Base-by-base conservation (phyloP, 2,888 invertebrate genomes). In the Epirrita christyi region DNA sequence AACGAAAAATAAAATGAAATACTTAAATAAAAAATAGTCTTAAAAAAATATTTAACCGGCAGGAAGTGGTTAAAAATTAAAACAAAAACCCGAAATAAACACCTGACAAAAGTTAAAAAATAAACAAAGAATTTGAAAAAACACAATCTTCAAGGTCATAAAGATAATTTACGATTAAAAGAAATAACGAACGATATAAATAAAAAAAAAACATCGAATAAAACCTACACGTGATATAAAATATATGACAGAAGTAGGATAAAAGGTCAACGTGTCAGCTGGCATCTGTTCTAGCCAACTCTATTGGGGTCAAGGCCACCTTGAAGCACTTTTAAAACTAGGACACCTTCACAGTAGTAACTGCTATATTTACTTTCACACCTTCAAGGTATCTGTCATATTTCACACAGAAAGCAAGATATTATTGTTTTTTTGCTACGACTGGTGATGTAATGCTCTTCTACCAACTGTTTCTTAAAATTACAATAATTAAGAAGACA, bases 221-320 rank as follows among this genome's bases (percentile, higher is more conserved):
- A 29, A 32, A 36, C 42, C 36, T 49, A 10, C 53, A 54, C 46
- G 54, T 52, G 59, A 65, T 61, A 64, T 65, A 49, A 66, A 63
- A 61, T 66, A 76, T 73, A 66, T 63, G 67, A 63, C 64, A 68
- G 59, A 76, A 75, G 72, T 75, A 73, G 73, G 75, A 67, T 67
- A 52, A 73, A 76, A 85, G 85, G 83, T 85, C 84, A 73, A 71
- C 71, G 73, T 67, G 76, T 70, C 82, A 83, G 80, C 80, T 83
- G 81, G 78, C 78, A 72, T 71, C 66, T 63, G 66, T 69, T 72
- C 72, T 69, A 75, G 86, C 85, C 86, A 86, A 87, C 70, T 76
- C 71, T 71, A 89, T 78, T 78, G 80, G 72, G 89, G 90, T 90
- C 88, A 88, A 88, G 88, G 88, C 82, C 88, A 88, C 84, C 75